phyloP scores from a whole-genome alignment of 2,888 invertebrate genomes.

The Stegana nigrithorax region DNA sequence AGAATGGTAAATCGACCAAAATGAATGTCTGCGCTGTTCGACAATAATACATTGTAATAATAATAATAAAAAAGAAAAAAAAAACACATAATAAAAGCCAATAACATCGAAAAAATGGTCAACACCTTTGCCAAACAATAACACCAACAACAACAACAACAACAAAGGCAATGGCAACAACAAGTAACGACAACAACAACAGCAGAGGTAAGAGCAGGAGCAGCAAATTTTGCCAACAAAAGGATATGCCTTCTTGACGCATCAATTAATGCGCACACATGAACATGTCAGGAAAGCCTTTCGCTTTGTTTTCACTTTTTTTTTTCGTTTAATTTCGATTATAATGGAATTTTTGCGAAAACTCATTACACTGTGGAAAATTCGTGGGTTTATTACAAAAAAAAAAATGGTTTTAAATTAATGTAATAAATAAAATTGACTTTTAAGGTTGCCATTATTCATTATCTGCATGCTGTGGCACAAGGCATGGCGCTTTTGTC shows the following conservation, averaged over 20 bases:
- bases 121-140: too few relatives aligned
- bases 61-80: background rate
- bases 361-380: background rate
- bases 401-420: too few relatives aligned
- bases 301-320: background rate
- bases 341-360: background rate
- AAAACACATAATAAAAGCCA: too few relatives aligned
- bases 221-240: background rate
- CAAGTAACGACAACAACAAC: slow-evolving; percentile 3
- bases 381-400: background rate
- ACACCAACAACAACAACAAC: too few relatives aligned
- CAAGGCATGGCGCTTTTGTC: too few relatives aligned
- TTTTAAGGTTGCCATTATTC: too few relatives aligned
- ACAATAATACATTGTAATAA: background rate
- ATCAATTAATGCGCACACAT: slow-evolving; percentile 7
- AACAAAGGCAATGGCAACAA: background rate
- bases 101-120: too few relatives aligned
- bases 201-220: background rate
- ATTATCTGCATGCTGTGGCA: too few relatives aligned
- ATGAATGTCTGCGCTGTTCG: too few relatives aligned
- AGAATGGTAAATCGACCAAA: background rate
- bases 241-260: slow-evolving; percentile 9
- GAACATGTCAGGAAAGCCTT: background rate
- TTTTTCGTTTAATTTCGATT: background rate
- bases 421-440: too few relatives aligned